phyloP scores from a whole-genome alignment of 2,113 vertebrate genomes.

The Aegotheles bennettii region DNA sequence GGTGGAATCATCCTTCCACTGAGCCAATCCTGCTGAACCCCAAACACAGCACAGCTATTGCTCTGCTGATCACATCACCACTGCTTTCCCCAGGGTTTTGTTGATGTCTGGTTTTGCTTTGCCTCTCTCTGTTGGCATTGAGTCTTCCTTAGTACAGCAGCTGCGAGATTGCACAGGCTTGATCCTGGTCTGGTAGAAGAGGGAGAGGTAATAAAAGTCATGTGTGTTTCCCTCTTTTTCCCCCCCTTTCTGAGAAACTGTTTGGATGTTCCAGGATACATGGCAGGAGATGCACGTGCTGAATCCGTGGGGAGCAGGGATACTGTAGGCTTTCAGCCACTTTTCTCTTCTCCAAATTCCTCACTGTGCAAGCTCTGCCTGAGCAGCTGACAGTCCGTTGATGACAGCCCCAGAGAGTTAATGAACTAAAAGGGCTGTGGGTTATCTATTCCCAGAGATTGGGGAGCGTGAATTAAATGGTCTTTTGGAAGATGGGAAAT shows the following conservation, averaged over 20 bases:
- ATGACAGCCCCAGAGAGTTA: constrained; percentile 52
- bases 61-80: not conserved
- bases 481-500: constrained; percentile 67
- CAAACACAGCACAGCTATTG: not conserved
- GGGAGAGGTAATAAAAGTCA: not conserved
- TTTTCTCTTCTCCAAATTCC: not conserved
- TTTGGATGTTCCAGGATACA: not conserved
- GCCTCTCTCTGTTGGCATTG: not conserved
- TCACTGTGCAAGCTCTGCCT: not conserved
- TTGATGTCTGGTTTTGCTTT: not conserved
- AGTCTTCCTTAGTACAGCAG: not conserved
- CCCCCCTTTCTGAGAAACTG: not conserved
- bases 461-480: constrained; percentile 63
- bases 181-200: not conserved
- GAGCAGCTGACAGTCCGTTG: constrained; percentile 50
- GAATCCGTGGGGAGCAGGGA: not conserved
- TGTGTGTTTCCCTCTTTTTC: not conserved
- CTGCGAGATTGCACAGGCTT: not conserved
- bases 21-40: not conserved
- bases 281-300: not conserved
- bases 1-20: not conserved
- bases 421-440: constrained; percentile 55
- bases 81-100: not conserved
- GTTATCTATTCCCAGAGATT: constrained; percentile 65
- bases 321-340: not conserved